These are phyloP conservation scores for Chlorospingus semifuscus DNA, from an alignment of 2,797 vertebrate genomes.

Conservation along the genomic window DNA sequence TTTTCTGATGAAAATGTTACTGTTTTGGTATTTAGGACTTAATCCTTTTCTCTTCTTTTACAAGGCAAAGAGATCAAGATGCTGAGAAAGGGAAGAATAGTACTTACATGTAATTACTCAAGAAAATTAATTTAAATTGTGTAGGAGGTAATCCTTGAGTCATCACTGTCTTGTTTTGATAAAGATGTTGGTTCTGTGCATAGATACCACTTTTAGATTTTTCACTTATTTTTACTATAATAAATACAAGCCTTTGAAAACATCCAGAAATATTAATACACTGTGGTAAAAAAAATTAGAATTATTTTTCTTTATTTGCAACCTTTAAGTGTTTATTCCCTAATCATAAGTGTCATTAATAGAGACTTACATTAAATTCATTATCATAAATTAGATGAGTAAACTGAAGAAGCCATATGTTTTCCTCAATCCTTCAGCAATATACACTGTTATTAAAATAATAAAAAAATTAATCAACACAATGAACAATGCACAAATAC, in stretches of 20 bases:
- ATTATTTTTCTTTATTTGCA: background rate
- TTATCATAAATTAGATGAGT: background rate
- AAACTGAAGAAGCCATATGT: background rate
- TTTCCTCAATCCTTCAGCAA: background rate
- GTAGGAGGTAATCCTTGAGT: background rate
- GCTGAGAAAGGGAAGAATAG: background rate
- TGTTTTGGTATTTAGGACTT: background rate
- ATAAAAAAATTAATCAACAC: background rate
- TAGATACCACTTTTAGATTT: background rate
- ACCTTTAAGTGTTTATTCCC: background rate
- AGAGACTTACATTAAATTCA: background rate
- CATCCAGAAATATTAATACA: background rate
- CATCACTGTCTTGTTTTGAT: background rate
- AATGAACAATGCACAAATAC: background rate
- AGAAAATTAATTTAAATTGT: conserved; percentile 21
- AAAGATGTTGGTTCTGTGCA: background rate
- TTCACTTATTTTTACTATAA: background rate
- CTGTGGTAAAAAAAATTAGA: background rate
- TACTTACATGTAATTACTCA: background rate
- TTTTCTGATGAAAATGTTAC: conserved; percentile 2
- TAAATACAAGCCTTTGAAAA: background rate
- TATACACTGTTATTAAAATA: background rate
- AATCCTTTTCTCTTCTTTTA: background rate
- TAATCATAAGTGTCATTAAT: background rate
- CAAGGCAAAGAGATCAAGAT: background rate